phyloP scores from a whole-genome alignment of 2,797 vertebrate species.

The Thamnophis elegans region DNA sequence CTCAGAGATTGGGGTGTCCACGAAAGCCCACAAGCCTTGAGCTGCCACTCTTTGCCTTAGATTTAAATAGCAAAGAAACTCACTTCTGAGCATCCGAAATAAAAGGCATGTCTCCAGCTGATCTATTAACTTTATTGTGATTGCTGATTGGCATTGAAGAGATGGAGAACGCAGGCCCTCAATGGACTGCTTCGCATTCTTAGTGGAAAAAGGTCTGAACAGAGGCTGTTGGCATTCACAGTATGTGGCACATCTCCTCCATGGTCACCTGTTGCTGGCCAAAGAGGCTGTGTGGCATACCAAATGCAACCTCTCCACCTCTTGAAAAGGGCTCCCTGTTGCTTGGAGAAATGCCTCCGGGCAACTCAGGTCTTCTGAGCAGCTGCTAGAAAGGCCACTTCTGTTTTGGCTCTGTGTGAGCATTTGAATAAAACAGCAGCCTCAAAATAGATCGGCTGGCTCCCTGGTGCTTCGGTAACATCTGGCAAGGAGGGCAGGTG shows the following conservation, averaged over 20 bases:
- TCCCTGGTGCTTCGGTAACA: not conserved
- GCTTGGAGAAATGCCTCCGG: not conserved
- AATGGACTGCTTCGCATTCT: not conserved
- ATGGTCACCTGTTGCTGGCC: too few species aligned
- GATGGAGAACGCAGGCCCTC: not conserved
- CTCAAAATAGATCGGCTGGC: not conserved
- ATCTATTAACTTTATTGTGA: not conserved
- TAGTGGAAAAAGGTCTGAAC: not conserved
- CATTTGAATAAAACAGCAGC: not conserved
- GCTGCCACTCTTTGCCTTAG: not conserved
- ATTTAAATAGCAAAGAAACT: not conserved
- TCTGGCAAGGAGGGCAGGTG: slow-evolving; percentile 9
- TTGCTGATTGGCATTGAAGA: not conserved
- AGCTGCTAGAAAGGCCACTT: not conserved
- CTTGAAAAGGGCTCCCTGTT: too few species aligned
- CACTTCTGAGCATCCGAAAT: not conserved
- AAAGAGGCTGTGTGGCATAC: not conserved
- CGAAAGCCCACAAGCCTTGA: not conserved
- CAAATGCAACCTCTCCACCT: not conserved
- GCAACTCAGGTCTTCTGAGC: not conserved
- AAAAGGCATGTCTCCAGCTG: not conserved
- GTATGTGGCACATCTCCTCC: not conserved
- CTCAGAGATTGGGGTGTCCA: not conserved
- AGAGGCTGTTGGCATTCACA: not conserved
- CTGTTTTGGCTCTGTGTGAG: not conserved